Evolutionary conservation across 1,140 invertebrate species (phyloP).

Genomic region (Bombus haemorrhoidalis): DNA sequence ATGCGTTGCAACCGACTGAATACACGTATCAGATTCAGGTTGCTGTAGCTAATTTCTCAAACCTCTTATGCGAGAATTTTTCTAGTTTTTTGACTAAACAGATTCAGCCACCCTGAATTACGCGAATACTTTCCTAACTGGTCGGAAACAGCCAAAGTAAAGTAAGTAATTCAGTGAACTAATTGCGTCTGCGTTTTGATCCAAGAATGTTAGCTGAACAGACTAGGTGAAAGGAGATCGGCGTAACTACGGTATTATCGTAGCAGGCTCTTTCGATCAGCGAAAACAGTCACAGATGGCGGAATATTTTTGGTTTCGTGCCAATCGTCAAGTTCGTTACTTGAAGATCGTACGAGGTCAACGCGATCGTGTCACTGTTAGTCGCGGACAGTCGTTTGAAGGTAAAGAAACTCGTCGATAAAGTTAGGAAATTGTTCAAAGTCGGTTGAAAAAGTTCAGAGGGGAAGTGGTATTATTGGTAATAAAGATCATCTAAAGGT

Average conservation of each 20-base stretch:
- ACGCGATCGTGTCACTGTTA: background rate
- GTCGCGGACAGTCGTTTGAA: background rate
- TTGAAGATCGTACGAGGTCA: background rate
- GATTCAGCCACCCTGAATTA: background rate
- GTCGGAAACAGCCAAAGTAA: background rate
- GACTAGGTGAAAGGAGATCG: background rate
- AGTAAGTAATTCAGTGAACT: background rate
- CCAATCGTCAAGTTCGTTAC: background rate
- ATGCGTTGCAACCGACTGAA: background rate
- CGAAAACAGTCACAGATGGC: background rate
- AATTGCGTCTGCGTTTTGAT: background rate
- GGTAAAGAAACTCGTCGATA: background rate
- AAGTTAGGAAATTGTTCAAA: no score
- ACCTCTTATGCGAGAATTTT: background rate
- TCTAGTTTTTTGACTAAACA: background rate
- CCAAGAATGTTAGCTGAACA: background rate
- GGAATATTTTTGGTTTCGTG: no score
- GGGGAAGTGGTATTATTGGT: no score
- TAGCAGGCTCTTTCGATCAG: background rate
- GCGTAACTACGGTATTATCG: background rate
- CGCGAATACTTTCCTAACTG: no score
- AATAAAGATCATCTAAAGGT: no score
- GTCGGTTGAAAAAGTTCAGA: no score
- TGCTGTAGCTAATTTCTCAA: constrained; percentile 21
- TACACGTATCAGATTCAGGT: background rate